Conservation (phyloP, 2,888 invertebrate genomes). For the Cheilosia impressa region DNA sequence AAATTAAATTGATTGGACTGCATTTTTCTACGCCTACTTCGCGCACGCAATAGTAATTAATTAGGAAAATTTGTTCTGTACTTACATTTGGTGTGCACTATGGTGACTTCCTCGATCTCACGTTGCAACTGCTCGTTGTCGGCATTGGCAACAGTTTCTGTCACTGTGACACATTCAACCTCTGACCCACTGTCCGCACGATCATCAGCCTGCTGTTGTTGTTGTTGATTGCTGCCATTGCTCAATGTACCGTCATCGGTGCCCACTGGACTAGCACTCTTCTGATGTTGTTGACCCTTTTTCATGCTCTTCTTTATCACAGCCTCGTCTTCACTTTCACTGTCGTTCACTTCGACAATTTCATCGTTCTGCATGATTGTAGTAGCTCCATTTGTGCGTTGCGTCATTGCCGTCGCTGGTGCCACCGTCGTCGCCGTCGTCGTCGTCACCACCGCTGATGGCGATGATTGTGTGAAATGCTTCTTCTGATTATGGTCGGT, state of each 20-base stretch:
- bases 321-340: conserved; percentile 77
- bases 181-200: conserved; percentile 68
- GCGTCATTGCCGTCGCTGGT: conserved; percentile 38
- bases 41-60: neutral
- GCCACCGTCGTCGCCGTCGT: conserved; percentile 14
- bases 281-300: conserved; percentile 62
- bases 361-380: conserved; percentile 70
- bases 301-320: conserved; percentile 64
- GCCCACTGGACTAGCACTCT: conserved; percentile 67
- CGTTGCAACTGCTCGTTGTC: conserved; percentile 78
- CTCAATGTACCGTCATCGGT: conserved; percentile 50
- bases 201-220: conserved; percentile 60
- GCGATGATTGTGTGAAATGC: conserved; percentile 47
- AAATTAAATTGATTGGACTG: no score
- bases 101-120: conserved; percentile 80
- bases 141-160: conserved; percentile 60
- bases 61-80: neutral
- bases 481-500: conserved; percentile 61
- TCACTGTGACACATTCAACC: conserved; percentile 63
- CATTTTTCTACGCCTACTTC: neutral
- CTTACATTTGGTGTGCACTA: conserved; percentile 78
- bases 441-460: conserved; percentile 49
- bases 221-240: conserved; percentile 54
- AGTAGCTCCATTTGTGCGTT: conserved; percentile 53
- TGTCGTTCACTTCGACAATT: conserved; percentile 78